Evolutionary conservation across 1,140 invertebrate genomes (phyloP), one percentile per base, ranked within the genome.

Genomic region (Drosophila repleta): DNA sequence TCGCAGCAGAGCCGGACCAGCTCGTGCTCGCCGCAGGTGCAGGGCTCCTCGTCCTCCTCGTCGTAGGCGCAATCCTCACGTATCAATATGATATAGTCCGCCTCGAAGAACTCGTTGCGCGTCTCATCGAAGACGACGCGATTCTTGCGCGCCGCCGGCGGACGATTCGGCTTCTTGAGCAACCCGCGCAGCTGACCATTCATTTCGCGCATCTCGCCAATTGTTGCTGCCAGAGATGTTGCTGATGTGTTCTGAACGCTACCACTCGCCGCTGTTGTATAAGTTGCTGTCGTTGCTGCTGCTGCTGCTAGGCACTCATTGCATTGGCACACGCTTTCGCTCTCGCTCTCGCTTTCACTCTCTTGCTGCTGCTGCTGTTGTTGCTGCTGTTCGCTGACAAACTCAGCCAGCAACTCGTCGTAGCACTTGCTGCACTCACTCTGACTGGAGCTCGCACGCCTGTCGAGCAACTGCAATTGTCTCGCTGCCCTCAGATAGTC

Each of bases 51-150:
- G 64, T 94, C 94, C 79, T 96, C 95, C 80, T 96, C 95, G 46
- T 96, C 95, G 77, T 95, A 95, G 63, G 96, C 95, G 74, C 95
- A 96, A 84, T 97, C 96, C 80, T 97, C 96, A 39, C 96, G 94
- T 49, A 97, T 96, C 20, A 97, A 92, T 77, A 97, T 97, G 70
- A 97, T 96, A 81, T 97, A 97, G 92, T 97, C 96, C 1, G 96
- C 96, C 61, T 97, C 96, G 90, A 97, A 97, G 92, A 96, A 97
- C 91, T 96, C 96, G 92, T 97, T 97, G 18, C 95, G 93, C 69
- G 95, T 96, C 92, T 97, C 96, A 89, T 97, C 96, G 76, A 97
- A 97, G 10, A 96, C 94, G 0, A 97, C 96, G n/a, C 96, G 94
- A 90, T 96, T 94, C 84, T 96, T 96, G 5, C 91, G 77, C 13